These are phyloP conservation scores for Myotis pilosus DNA, from an alignment of 2,797 vertebrate genomes.

Conservation along the genomic window DNA sequence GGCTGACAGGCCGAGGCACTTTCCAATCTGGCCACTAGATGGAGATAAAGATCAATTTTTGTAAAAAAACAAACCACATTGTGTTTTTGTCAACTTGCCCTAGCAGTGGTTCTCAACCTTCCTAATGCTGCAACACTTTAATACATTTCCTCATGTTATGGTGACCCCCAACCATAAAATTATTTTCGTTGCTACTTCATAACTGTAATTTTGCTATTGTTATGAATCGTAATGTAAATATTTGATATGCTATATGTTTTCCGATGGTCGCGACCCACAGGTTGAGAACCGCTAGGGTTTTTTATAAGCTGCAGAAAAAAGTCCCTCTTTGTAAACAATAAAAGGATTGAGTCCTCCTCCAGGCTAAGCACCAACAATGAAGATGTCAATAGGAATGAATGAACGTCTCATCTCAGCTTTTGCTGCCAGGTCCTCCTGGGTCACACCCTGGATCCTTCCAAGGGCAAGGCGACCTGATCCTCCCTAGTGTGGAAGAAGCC, in stretches of 20 bases:
- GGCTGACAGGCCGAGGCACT: not conserved
- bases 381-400: not conserved
- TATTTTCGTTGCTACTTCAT: too few relatives aligned
- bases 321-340: conserved; percentile 40
- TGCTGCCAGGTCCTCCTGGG: not conserved
- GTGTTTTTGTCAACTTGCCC: not conserved
- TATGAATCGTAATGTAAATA: too few relatives aligned
- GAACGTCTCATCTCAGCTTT: not conserved
- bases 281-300: too few relatives aligned
- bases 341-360: not conserved
- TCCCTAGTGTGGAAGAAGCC: not conserved
- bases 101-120: too few relatives aligned
- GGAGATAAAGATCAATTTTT: not conserved
- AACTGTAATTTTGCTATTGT: too few relatives aligned
- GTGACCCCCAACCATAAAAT: too few relatives aligned
- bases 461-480: not conserved
- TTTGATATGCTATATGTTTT: too few relatives aligned
- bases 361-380: not conserved
- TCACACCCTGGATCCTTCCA: not conserved
- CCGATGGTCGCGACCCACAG: too few relatives aligned
- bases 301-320: conserved; percentile 15
- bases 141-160: too few relatives aligned
- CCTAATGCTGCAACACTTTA: too few relatives aligned
- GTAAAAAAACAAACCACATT: not conserved
- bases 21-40: conserved; percentile 37